Evolutionary conservation across 2,888 invertebrate species (phyloP), one percentile per base, ranked within the genome.

Genomic region (Stomorhina lunata): DNA sequence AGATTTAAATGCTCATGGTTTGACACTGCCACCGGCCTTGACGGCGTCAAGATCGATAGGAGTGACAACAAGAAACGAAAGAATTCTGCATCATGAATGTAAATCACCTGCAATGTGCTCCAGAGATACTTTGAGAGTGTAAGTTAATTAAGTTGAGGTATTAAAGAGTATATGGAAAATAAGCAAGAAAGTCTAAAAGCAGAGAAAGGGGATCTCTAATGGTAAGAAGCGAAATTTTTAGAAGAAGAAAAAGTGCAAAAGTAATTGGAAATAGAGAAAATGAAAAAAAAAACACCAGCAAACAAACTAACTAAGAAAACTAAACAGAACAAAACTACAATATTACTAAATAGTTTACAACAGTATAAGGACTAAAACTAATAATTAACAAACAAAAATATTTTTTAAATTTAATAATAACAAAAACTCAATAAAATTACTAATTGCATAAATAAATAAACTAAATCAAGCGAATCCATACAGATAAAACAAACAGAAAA

Each of bases 41-140:
- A 71, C 83, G 27, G 50, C 84, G 6, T 57, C 83, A 15, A 57
- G 81, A 55, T 69, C 73, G 29, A 40, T 76, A 82, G 45, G 77
- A 79, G 68, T 84, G 48, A 59, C 78, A 80, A 66, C 84, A 79
- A 55, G 45, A 65, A 73, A 55, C 4, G 73, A 53, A n/a, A 43
- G 45, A 45, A 66, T 37, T 43, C n/a, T n/a, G n/a, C 80, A 80
- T 3, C 80, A 84, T 53, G 80, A 83, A 7, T 87, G 86, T 84
- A 84, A 85, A 69, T 84, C 86, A 80, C 81, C 86, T 25, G 85
- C 85, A 61, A 85, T 73, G 53, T 87, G 87, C 81, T 86, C 87
- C 63, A 83, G 86, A 69, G 85, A 86, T 61, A 85, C 86, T 20
- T 84, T 86, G 12, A 86, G 86, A 79, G 87, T 87, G 85, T 87